These are phyloP conservation scores for Drosophila yakuba DNA, from an alignment of 1,140 invertebrate species.

Conservation along the genomic window DNA sequence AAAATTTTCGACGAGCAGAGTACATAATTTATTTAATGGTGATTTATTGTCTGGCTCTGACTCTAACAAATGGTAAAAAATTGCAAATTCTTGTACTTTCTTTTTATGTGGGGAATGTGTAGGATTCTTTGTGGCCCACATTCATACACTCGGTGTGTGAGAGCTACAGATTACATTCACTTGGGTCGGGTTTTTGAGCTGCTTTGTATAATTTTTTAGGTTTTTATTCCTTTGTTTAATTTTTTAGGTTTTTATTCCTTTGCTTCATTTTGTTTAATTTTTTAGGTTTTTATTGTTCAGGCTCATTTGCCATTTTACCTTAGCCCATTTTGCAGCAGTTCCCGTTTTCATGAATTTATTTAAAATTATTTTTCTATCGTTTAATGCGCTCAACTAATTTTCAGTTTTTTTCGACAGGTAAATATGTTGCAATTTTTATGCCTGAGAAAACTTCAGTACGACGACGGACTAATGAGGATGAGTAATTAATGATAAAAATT, in stretches of 20 bases:
- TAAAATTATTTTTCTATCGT: slow-evolving; percentile 48
- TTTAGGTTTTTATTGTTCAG: slow-evolving; percentile 15
- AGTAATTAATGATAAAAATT: slow-evolving; percentile 50
- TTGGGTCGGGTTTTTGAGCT: slow-evolving; percentile 22
- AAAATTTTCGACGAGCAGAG: slow-evolving; percentile 74
- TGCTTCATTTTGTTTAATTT: slow-evolving; percentile 39
- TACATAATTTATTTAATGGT: slow-evolving; percentile 81
- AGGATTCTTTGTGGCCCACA: slow-evolving; percentile 56
- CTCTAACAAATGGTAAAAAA: slow-evolving; percentile 66
- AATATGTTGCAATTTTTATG: slow-evolving; percentile 48
- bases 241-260: slow-evolving; percentile 17
- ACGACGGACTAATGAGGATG: slow-evolving; percentile 37
- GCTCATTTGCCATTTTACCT: slow-evolving; percentile 10
- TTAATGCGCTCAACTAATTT: slow-evolving; percentile 74
- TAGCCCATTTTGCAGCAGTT: slow-evolving; percentile 3
- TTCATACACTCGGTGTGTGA: slow-evolving; percentile 20
- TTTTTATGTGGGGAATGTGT: slow-evolving; percentile 50
- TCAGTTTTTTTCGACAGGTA: slow-evolving; percentile 35
- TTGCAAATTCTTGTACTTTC: slow-evolving; percentile 57
- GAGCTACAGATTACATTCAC: slow-evolving; percentile 13
- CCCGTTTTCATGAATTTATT: slow-evolving; percentile 48
- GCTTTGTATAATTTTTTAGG: slow-evolving; percentile 23
- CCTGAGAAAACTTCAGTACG: neutral
- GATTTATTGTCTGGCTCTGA: slow-evolving; percentile 66
- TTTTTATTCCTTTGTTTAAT: too few species aligned